Evolutionary conservation across 2,888 invertebrate species (phyloP), one percentile per base, ranked within the genome.

Genomic region (Galerucella pusilla): DNA sequence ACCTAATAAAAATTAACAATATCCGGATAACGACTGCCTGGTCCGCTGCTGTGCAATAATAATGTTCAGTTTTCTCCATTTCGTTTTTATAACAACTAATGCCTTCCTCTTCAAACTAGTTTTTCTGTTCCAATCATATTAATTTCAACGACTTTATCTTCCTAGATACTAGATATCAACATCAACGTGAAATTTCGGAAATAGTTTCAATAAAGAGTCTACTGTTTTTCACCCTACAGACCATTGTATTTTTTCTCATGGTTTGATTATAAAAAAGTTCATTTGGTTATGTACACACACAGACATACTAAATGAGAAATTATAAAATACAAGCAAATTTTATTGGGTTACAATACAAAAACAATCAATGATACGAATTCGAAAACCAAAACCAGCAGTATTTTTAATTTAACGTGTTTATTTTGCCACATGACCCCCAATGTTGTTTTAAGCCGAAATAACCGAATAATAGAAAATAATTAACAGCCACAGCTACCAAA

Each of bases 381-480:
- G 20, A 12, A 60, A 60, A 14, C 64, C 25, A n/a, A 54, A 45
- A 42, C 52, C 65, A 57, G 14, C 25, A n/a, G 46, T 28, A 65
- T 65, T 71, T 65, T 65, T 71, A 54, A 71, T 71, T 65, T 65
- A 45, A 65, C 71, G 35, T 20, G 65, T 71, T 71, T 65, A 71
- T 71, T 42, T 57, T 54, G 25, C 65, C 35, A 57, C 57, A 54
- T 45, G 68, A 14, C 57, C 12, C n/a, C 16, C 35, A 63, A 63
- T 70, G 52, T 64, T 64, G 70, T 64, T 59, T 59, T 61, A 49
- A 35, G 10, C 20, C 28, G 64, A 71, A 66, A 74, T 66, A 59
- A 70, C 49, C 59, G 65, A 64, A 68, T 74, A 52, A 74, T 60
- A 54, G 60, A 66, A 74, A 74, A 70, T 65, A 74, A 74, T 60